Conservation (phyloP, 35 echinoderm and acorn worm genomes). For the Acanthaster planci region DNA sequence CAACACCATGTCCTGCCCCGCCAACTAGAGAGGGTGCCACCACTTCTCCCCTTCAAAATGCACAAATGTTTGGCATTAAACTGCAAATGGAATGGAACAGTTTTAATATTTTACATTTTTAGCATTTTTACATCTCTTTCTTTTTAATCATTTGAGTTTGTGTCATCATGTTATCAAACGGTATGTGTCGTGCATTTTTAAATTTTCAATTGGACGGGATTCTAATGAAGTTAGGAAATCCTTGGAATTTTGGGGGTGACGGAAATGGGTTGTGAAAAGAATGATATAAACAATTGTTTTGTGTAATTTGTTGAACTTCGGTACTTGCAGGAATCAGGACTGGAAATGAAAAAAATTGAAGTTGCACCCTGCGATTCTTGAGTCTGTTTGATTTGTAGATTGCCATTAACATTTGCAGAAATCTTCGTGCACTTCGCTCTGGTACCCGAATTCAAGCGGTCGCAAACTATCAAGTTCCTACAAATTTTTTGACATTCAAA, state of each 20-base stretch:
- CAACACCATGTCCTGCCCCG: constrained; percentile 57
- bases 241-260: neutral
- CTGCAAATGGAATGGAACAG: too few relatives aligned
- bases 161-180: neutral
- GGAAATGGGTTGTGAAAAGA: neutral
- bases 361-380: neutral
- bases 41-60: neutral
- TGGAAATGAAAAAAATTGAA: neutral
- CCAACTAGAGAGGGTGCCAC: constrained; percentile 36
- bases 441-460: too few relatives aligned
- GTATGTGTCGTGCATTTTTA: neutral
- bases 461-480: too few relatives aligned
- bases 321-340: neutral
- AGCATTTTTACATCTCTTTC: too few relatives aligned
- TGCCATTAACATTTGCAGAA: neutral
- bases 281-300: neutral
- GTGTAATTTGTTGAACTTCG: neutral
- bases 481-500: neutral
- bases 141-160: neutral
- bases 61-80: neutral
- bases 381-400: neutral
- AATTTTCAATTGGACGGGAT: neutral
- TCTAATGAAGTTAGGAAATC: too few relatives aligned
- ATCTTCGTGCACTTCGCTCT: too few relatives aligned
- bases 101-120: too few relatives aligned